These are phyloP conservation scores for Carposina sasakii DNA, from an alignment of 1,140 invertebrate species.

Conservation along the genomic window DNA sequence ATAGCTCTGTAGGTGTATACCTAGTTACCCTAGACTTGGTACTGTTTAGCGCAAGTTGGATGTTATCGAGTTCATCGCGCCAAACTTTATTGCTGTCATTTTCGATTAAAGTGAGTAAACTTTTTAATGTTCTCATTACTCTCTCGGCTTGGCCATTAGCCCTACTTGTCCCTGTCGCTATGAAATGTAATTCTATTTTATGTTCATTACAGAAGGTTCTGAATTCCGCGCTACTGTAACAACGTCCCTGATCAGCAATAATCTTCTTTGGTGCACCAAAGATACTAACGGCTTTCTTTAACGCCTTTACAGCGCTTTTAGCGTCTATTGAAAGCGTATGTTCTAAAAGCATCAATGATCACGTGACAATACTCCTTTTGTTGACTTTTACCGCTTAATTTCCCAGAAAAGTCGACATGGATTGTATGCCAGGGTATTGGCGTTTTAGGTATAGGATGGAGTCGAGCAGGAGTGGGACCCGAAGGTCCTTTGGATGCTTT, in stretches of 20 bases:
- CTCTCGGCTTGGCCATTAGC: slow-evolving; percentile 35
- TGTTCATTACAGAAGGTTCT: slow-evolving; percentile 24
- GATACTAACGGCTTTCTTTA: slow-evolving; percentile 24
- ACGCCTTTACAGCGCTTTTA: slow-evolving; percentile 21
- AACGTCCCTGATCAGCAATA: slow-evolving; percentile 35
- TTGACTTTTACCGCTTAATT: slow-evolving; percentile 26
- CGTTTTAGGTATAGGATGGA: slow-evolving; percentile 22
- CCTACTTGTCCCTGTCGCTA: slow-evolving; percentile 32
- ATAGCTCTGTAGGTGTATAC: slow-evolving; percentile 24
- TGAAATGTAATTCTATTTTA: slow-evolving; percentile 34
- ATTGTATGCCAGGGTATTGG: slow-evolving; percentile 32
- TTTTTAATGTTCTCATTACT: slow-evolving; percentile 29
- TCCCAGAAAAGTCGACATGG: slow-evolving; percentile 34
- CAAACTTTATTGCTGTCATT: slow-evolving; percentile 29
- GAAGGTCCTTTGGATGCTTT: background rate
- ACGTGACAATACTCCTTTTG: slow-evolving; percentile 27
- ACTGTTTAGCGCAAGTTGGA: slow-evolving; percentile 35
- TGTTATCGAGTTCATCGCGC: slow-evolving; percentile 25
- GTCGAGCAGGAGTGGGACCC: background rate
- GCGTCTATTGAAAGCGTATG: slow-evolving; percentile 24
- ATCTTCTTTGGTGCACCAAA: slow-evolving; percentile 37
- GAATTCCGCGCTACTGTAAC: slow-evolving; percentile 24
- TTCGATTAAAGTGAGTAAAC: slow-evolving; percentile 24
- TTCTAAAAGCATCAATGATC: slow-evolving; percentile 35
- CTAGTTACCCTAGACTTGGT: slow-evolving; percentile 25